A percentile compares a stretch with the other conserved stretches of the same genome.
These are phyloP conservation scores for Incurvaria masculella DNA, from an alignment of 2,888 invertebrate species.

Conservation along the genomic window DNA sequence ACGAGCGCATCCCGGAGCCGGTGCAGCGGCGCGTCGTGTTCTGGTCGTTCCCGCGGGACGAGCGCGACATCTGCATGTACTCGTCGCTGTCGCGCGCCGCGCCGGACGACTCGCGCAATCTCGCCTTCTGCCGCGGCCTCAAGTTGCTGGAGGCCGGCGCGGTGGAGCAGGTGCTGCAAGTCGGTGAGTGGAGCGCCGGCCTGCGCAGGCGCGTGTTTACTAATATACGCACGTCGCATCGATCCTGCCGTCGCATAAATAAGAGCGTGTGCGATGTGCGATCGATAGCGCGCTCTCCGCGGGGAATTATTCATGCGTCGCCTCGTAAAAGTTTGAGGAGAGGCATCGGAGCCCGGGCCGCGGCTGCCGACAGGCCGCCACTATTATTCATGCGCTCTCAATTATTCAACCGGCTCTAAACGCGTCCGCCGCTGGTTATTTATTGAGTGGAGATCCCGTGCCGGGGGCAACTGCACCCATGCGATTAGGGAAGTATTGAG, in stretches of 20 bases:
- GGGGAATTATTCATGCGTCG: constrained; percentile 56
- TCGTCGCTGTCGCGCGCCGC: constrained; percentile 67
- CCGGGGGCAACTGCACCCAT: too few relatives aligned
- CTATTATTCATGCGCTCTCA: too few relatives aligned
- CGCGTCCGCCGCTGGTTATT: too few relatives aligned
- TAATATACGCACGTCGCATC: constrained; percentile 54
- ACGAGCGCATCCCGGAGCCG: constrained; percentile 84
- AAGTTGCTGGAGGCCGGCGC: constrained; percentile 78
- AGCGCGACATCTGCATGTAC: constrained; percentile 88
- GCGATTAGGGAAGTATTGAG: too few relatives aligned
- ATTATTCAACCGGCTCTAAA: too few relatives aligned
- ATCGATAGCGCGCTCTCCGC: constrained; percentile 52
- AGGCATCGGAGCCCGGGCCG: constrained; percentile 28
- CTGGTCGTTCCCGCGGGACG: constrained; percentile 87
- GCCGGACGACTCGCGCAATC: constrained; percentile 70
- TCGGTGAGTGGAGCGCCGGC: constrained; percentile 63
- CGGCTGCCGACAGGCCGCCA: too few relatives aligned
- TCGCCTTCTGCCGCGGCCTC: constrained; percentile 84
- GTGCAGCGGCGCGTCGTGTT: constrained; percentile 84
- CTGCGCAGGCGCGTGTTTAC: constrained; percentile 54
- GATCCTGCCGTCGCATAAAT: constrained; percentile 45
- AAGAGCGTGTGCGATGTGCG: constrained; percentile 54
- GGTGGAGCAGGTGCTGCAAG: constrained; percentile 84
- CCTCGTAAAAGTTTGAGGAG: constrained; percentile 44
- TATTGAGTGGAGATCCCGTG: too few relatives aligned